phyloP scores from a whole-genome alignment of 2,888 invertebrate genomes.

The Standfussiana lucernea region DNA sequence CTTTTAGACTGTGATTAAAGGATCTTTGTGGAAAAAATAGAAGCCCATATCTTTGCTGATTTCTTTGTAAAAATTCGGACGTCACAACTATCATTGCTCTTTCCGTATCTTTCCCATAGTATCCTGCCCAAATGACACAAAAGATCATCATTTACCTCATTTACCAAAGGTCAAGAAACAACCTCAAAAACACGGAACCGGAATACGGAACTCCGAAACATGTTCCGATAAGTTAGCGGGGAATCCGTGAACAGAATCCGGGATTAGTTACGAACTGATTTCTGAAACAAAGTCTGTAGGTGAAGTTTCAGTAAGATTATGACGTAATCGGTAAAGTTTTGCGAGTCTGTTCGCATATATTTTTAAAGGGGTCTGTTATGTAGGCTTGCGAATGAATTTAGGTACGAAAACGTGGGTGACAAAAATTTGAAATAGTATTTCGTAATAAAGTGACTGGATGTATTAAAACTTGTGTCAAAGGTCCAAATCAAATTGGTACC shows the following conservation, averaged over 20 bases:
- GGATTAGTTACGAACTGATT: slow-evolving; percentile 64
- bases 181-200: slow-evolving; percentile 23
- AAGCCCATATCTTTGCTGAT: not conserved
- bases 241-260: slow-evolving; percentile 58
- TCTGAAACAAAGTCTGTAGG: slow-evolving; percentile 33
- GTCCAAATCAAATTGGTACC: not conserved
- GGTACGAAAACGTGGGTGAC: not conserved
- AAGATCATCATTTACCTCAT: slow-evolving; percentile 29
- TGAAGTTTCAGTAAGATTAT: slow-evolving; percentile 45
- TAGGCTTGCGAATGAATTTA: not conserved
- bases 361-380: slow-evolving; percentile 10
- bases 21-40: not conserved
- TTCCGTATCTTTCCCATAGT: not conserved
- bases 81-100: not conserved
- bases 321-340: slow-evolving; percentile 48
- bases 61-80: not conserved
- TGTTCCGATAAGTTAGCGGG: slow-evolving; percentile 54
- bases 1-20: not conserved
- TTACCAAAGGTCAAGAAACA: slow-evolving; percentile 49
- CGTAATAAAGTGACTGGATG: not conserved
- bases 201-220: slow-evolving; percentile 52
- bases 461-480: not conserved
- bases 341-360: slow-evolving; percentile 7
- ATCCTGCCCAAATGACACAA: slow-evolving; percentile 43
- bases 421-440: not conserved